Evolutionary conservation across 1,140 invertebrate genomes (phyloP), one percentile per base, ranked within the genome.

Genomic region (Tetramorium simillimum): DNA sequence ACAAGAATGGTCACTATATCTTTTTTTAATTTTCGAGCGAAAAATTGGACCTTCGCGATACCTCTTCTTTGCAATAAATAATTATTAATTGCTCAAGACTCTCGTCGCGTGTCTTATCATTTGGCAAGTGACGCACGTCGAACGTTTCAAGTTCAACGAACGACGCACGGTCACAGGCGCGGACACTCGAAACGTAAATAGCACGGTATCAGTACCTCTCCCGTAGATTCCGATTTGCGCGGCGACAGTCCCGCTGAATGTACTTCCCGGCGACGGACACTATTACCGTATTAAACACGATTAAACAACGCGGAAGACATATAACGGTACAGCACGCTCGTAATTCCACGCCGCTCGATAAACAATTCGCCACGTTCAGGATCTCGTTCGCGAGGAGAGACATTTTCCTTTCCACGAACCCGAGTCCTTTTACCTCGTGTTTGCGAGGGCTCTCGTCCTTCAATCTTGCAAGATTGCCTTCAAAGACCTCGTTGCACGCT

Each of bases 311-410:
- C n/a, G 28, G 12, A 75, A 56, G 72, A 73, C 18, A 33, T 37
- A n/a, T 40, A 58, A 75, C 53, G 33, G 51, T 58, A 75, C 33
- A 16, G n/a, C 53, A 63, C 18, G 72, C 53, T 75, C 37, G 53
- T 76, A 46, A 77, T 77, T 63, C 75, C 18, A 49, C 18, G 5
- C 40, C 58, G 24, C 24, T 62, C 24, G 58, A 78, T 78, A 78
- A 63, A 78, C 40, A 49, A 78, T 78, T 78, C 40, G 58, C 33
- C n/a, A 62, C 37, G 40, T 77, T 60, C 53, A 14, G 14, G 16
- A 60, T 77, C 40, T 46, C 21, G 37, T 18, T 60, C 37, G 73
- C 56, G 56, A 9, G 37, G 16, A 12, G 46, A 21, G n/a, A 43
- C 21, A 14, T 75, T 58, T 33, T 33, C 33, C 33, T 33, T 33